These are phyloP conservation scores for Germaria angustata DNA, from an alignment of 2,888 invertebrate genomes.

Conservation along the genomic window DNA sequence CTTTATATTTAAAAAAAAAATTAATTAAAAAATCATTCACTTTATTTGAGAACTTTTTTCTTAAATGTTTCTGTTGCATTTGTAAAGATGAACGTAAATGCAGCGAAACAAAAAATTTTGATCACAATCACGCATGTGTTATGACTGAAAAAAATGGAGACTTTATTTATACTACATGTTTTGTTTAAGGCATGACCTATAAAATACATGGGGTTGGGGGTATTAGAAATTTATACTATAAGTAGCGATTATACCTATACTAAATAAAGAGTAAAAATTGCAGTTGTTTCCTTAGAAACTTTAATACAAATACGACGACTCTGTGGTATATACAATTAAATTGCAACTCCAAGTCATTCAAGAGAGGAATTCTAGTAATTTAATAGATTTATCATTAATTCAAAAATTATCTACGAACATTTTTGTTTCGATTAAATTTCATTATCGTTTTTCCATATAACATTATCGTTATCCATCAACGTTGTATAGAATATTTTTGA, in stretches of 20 bases:
- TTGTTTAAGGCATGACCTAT: slow-evolving; percentile 35
- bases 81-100: slow-evolving; percentile 20
- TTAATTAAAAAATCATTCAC: slow-evolving; percentile 1
- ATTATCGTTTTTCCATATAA: too few species aligned
- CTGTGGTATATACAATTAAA: too few species aligned
- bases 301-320: too few species aligned
- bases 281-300: too few species aligned
- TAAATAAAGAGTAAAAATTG: too few species aligned
- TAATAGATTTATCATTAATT: too few species aligned
- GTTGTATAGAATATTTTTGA: too few species aligned
- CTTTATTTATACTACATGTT: not conserved
- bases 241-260: not conserved
- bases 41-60: not conserved
- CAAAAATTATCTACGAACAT: too few species aligned
- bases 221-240: not conserved
- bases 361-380: too few species aligned
- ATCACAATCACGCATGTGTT: slow-evolving; percentile 54
- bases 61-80: not conserved
- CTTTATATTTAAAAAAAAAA: not conserved
- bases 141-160: not conserved
- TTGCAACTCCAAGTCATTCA: too few species aligned
- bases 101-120: not conserved
- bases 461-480: too few species aligned
- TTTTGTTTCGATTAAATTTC: too few species aligned
- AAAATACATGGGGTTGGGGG: not conserved